Base-by-base conservation (phyloP, 2,797 vertebrate species). In the Hipposideros larvatus region DNA sequence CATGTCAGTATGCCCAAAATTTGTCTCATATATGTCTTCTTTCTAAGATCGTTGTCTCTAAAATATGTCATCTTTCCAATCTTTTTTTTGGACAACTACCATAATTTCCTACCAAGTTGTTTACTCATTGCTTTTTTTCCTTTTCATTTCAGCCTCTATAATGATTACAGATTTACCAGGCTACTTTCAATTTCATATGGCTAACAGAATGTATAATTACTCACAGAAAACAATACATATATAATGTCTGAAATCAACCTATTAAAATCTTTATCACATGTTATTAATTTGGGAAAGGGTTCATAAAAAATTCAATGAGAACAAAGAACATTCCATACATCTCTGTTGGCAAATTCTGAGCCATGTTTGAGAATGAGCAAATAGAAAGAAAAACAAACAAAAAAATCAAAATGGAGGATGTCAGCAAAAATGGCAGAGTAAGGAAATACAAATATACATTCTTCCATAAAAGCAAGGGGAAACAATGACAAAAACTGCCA, bases 361-460 rank as follows among this genome's bases (percentile, higher is more conserved):
- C 15, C n/a, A 51, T 74, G 61, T 75, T 91, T 91, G 51, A 89
- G 41, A 80, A 77, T 51, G 26, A 95, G 11, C 11, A 78, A 88
- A 84, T 31, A 57, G 57, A 37, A 51, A 51, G 48, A 57, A 59
- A 48, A 53, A 53, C 41, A 73, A 63, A 28, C 8, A 78, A 37
- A 37, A 37, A 37, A 37, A 37, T 37, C 37, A 3, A 78, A 82
- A 4, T 57, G 7, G 7, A 46, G 2, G 26, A 4, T 78, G 4
- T 41, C 26, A 59, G 41, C 41, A 66, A 90, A 87, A 75, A 93
- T 46, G 14, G 10, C 14, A 37, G 41, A 51, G 21, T 51, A 59
- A 87, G 21, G 5, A 71, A 77, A 77, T 77, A 4, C 15, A 77
- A 77, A 65, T 75, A 61, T 26, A n/a, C 66, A 21, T 9, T 8